These are phyloP conservation scores for Halictus quadricinctus DNA, from an alignment of 2,888 invertebrate genomes.

Conservation along the genomic window DNA sequence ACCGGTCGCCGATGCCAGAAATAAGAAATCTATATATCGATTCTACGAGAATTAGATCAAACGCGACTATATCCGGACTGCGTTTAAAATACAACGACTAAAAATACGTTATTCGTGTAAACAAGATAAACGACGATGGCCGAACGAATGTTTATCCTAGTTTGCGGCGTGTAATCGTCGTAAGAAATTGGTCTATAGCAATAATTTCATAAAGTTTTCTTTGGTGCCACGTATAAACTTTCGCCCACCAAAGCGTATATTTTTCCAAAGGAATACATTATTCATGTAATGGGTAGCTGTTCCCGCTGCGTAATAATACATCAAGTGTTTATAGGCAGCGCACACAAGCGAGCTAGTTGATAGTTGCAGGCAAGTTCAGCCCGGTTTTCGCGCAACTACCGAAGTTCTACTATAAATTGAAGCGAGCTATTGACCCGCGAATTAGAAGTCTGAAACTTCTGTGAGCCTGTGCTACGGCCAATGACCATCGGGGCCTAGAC, in stretches of 20 bases:
- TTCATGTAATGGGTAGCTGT: background rate
- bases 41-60: background rate
- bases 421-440: background rate
- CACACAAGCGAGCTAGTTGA: background rate
- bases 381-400: background rate
- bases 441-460: conserved; percentile 5
- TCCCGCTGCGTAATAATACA: background rate
- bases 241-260: background rate
- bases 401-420: conserved; percentile 1
- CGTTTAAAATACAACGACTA: background rate
- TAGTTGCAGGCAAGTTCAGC: conserved; percentile 1
- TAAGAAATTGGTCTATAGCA: background rate
- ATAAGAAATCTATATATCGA: conserved; percentile 1
- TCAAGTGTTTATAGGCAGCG: background rate
- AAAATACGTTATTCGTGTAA: background rate
- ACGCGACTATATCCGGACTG: background rate
- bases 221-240: background rate
- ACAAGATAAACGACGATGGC: background rate
- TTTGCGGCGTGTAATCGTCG: background rate
- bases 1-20: background rate
- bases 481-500: background rate
- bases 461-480: background rate
- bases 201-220: background rate
- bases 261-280: background rate
- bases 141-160: background rate